Evolutionary conservation across 1,140 invertebrate species (phyloP), one percentile per base, ranked within the genome.

Genomic region (Acromyrmex heyeri): DNA sequence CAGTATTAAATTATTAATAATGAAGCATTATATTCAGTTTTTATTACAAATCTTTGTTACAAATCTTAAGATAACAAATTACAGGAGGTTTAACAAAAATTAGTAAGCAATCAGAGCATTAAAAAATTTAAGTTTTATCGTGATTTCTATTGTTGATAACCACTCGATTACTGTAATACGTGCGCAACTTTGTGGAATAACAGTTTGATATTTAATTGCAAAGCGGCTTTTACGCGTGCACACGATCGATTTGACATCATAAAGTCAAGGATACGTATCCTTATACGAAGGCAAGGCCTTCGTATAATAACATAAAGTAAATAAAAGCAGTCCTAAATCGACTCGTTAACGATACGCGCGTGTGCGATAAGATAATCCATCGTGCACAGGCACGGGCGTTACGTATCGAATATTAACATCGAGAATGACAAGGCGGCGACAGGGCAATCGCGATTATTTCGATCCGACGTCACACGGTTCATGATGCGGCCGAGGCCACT

Each of bases 361-460:
- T 57, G 30, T 2, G 53, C 78, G 38, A 69, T 55, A 73, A 88
- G 77, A 69, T 44, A 75, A 65, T 75, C 72, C 59, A 8, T 8
- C 57, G 61, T 50, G 7, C 38, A 18, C n/a, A 24, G 38, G n/a
- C 55, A 18, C n/a, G 24, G 38, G n/a, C 55, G 18, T 70, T 69
- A 62, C 70, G 62, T 38, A 44, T 82, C 67, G 79, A 69, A 61
- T 44, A 82, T 73, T 48, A 73, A 48, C 79, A 38, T 59, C 21
- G 38, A 48, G 79, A 48, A 61, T 73, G 79, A 82, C 85, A 86
- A 53, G 59, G 55, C 77, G 78, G 65, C 78, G 86, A 76, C 78
- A 64, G 12, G 64, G 79, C 69, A 87, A 86, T 86, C 88, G 88
- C 78, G 81, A 89, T 89, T 86, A 89, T 89, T 89, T 86, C 88